phyloP scores from a whole-genome alignment of 2,797 vertebrate genomes.

The Neolamprologus multifasciatus region DNA sequence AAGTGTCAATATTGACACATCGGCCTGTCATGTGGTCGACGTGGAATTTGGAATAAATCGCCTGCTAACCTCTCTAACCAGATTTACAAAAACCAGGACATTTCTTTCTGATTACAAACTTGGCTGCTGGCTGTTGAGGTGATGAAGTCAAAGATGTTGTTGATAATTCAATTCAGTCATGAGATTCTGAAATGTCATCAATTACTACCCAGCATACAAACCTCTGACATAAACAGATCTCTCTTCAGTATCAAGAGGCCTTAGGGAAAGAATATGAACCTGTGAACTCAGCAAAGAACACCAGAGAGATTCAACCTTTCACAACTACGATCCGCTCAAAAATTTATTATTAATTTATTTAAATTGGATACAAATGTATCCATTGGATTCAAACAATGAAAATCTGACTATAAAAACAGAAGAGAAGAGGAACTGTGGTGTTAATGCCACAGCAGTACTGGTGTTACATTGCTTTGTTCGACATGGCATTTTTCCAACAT shows the following conservation, averaged over 20 bases:
- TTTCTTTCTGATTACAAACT: slow-evolving; percentile 25
- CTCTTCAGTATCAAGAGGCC: background rate
- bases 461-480: background rate
- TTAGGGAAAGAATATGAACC: background rate
- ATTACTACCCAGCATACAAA: background rate
- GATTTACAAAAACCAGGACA: slow-evolving; percentile 33
- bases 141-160: background rate
- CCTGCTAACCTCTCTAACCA: slow-evolving; percentile 16
- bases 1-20: slow-evolving; percentile 51
- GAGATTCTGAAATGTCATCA: slow-evolving; percentile 34
- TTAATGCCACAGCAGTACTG: background rate
- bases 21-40: slow-evolving; percentile 14
- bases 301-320: background rate
- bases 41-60: slow-evolving; percentile 32
- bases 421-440: background rate
- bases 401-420: background rate
- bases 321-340: background rate
- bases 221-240: background rate
- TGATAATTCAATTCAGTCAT: slow-evolving; percentile 50
- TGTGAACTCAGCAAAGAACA: background rate
- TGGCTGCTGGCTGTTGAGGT: background rate
- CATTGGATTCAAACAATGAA: background rate
- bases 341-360: too few species aligned
- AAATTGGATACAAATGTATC: background rate
- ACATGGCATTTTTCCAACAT: background rate